phyloP scores from a whole-genome alignment of 37 sponge, comb jelly and placozoan species.

The Ianthella basta region DNA sequence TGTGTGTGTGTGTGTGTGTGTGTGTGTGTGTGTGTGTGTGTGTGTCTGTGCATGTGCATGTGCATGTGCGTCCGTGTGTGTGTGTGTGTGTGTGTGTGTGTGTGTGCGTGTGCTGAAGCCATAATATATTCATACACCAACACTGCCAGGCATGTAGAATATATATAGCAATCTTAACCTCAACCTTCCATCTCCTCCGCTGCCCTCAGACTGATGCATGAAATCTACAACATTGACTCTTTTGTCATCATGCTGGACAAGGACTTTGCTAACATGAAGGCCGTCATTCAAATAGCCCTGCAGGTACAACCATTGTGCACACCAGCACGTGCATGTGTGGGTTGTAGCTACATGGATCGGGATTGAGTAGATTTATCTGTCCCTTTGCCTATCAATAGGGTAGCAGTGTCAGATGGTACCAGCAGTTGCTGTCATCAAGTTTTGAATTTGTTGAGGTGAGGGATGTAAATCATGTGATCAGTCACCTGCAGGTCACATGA shows the following conservation, averaged over 20 bases:
- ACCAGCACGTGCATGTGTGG: too few relatives aligned
- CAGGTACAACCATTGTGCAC: neutral
- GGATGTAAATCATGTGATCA: too few relatives aligned
- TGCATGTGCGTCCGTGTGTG: neutral
- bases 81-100: neutral
- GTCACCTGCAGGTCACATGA: too few relatives aligned
- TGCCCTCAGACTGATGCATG: neutral
- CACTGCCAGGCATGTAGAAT: too few relatives aligned
- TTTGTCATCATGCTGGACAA: constrained; percentile 19
- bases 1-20: too few relatives aligned
- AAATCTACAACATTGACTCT: constrained; percentile 3
- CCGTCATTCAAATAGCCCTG: constrained; percentile 15
- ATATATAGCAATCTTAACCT: neutral
- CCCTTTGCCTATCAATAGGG: neutral
- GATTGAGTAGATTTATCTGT: too few relatives aligned
- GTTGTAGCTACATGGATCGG: too few relatives aligned
- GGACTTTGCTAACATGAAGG: neutral
- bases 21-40: too few relatives aligned
- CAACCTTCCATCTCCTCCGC: neutral
- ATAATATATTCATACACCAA: too few relatives aligned
- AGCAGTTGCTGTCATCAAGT: neutral
- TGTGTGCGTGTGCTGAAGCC: too few relatives aligned
- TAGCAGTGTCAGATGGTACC: constrained; percentile 20
- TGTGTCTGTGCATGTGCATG: too few relatives aligned
- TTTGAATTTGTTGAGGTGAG: too few relatives aligned